Evolutionary conservation across 1,140 invertebrate species (phyloP), one percentile per base, ranked within the genome.

Genomic region (Lamellibrachia luymesi): DNA sequence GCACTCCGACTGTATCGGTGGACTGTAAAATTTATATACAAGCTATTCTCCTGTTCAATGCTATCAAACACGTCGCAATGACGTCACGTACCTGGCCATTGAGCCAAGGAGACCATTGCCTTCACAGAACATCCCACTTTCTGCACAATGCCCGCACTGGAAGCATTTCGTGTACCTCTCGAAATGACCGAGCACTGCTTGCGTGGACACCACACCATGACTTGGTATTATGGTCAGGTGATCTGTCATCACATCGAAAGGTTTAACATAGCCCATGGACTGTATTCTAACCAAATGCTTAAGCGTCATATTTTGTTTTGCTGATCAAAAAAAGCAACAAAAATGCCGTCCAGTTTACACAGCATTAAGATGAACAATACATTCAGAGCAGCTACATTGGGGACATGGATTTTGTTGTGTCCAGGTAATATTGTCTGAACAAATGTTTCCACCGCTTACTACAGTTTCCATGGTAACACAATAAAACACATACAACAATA

Each of bases 131-230:
- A 91, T 51, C 51, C 91, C 91, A 91, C 91, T 22, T 51, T 91
- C 91, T 51, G 51, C 91, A 91, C 91, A 91, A 22, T 50, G 49
- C 10, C 51, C 51, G 17, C 91, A 91, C 91, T 91, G 91, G 91
- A 91, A 91, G 91, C 91, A 91, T 50, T 51, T 50, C n/a, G 91
- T 91, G 91, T 91, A 91, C 10, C n/a, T 80, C 64, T 80, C 64
- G 64, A 80, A 80, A 22, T 80, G 1, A 4, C 64, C 64, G 13
- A 80, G 25, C 64, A 80, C 64, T 22, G 64, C 64, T 8, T 80
- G 64, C 2, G 64, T 80, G 13, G 64, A 80, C 64, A 80, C 2
- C 2, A 80, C 64, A 80, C 64, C 13, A 22, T 80, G 64, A 80
- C 64, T 80, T 80, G 64, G 64, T 22, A 2, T 80, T 22, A 80